Conservation (phyloP, 1,140 invertebrate genomes). For the Lordiphosa collinella region DNA sequence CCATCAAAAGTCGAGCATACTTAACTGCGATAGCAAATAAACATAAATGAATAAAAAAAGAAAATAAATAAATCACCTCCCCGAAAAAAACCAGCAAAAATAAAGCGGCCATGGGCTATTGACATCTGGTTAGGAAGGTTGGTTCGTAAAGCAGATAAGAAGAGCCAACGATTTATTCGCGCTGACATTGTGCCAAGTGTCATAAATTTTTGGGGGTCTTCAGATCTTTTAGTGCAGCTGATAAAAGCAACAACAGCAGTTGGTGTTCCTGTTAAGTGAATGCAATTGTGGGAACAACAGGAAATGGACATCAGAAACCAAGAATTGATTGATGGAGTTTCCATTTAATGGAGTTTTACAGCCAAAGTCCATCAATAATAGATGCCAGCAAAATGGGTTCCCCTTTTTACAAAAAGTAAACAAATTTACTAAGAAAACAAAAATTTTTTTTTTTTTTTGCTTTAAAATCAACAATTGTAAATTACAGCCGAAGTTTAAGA, state of each 20-base stretch:
- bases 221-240: neutral
- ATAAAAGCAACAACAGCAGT: neutral
- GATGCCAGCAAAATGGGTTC: neutral
- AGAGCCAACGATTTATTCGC: conserved; percentile 8
- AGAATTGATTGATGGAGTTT: too few relatives aligned
- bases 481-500: too few relatives aligned
- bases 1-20: conserved; percentile 1
- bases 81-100: neutral
- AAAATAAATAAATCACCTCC: neutral
- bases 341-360: too few relatives aligned
- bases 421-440: conserved; percentile 7
- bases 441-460: conserved; percentile 1
- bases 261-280: too few relatives aligned
- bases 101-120: conserved; percentile 11
- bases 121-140: conserved; percentile 5
- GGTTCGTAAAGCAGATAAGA: conserved; percentile 1
- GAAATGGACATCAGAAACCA: neutral
- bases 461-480: too few relatives aligned
- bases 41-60: conserved; percentile 10
- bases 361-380: too few relatives aligned
- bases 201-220: conserved; percentile 11
- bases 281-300: neutral
- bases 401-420: neutral
- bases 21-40: conserved; percentile 2
- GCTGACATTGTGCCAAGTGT: conserved; percentile 3